Evolutionary conservation across 2,888 invertebrate species (phyloP).

Genomic region (Chymomyza amoena): DNA sequence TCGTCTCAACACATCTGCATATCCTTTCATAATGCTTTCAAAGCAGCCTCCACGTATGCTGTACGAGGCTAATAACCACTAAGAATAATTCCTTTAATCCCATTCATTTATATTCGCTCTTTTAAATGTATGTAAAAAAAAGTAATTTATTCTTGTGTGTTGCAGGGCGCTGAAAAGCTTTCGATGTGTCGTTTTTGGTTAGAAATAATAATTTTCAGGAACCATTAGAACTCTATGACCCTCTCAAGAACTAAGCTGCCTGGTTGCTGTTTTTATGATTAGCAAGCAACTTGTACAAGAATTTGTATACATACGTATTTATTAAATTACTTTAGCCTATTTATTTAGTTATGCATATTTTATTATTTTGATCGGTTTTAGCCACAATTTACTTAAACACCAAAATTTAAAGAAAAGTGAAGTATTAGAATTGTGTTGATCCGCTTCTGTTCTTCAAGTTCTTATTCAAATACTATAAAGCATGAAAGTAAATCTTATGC

Average conservation of each 20-base stretch:
- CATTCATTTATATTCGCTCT: slow-evolving; percentile 6
- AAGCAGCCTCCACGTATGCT: background rate
- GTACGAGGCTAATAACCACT: slow-evolving; percentile 40
- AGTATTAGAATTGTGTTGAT: slow-evolving; percentile 30
- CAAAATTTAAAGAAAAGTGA: slow-evolving; percentile 3
- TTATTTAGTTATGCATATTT: slow-evolving; percentile 13
- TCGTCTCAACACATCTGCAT: background rate
- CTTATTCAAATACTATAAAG: slow-evolving; percentile 10
- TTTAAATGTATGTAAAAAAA: slow-evolving; percentile 1
- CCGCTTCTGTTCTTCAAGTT: slow-evolving; percentile 17
- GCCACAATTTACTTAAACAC: background rate
- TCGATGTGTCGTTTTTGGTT: background rate
- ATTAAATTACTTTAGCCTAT: slow-evolving; percentile 15
- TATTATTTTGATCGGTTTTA: background rate
- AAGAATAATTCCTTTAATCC: background rate
- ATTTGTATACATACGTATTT: slow-evolving; percentile 6
- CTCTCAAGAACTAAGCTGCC: slow-evolving; percentile 12
- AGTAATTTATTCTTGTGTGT: slow-evolving; percentile 19
- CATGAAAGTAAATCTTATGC: slow-evolving; percentile 28
- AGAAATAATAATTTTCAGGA: background rate
- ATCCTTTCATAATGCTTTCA: background rate
- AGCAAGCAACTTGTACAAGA: background rate
- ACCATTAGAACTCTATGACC: slow-evolving; percentile 10
- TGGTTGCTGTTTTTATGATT: background rate
- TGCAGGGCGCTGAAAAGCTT: slow-evolving; percentile 32